A percentile compares a stretch with the other conserved stretches of the same genome.
Conservation (phyloP, 2,888 invertebrate genomes). For the Plusia festucae region DNA sequence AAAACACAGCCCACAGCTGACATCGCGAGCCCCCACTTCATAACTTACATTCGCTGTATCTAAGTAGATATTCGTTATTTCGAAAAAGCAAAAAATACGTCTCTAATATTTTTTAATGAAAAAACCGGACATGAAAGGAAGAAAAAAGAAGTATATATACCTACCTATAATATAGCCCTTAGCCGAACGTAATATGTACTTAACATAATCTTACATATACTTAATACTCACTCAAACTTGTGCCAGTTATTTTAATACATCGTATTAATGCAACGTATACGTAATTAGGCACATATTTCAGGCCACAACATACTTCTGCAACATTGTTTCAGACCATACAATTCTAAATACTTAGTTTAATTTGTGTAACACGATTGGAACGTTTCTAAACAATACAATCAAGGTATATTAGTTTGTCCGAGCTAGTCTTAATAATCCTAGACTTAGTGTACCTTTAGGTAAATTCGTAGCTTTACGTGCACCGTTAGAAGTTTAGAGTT, state of each 20-base stretch:
- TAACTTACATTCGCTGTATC: no score
- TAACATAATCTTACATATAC: no score
- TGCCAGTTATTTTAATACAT: slow-evolving; percentile 1
- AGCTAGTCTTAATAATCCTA: slow-evolving; percentile 4
- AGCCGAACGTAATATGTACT: no score
- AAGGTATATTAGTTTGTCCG: slow-evolving; percentile 2
- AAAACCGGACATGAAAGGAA: no score
- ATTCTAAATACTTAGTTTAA: not conserved
- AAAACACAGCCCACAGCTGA: no score
- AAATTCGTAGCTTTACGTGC: not conserved
- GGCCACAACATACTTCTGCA: slow-evolving; percentile 6
- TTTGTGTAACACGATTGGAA: slow-evolving; percentile 1
- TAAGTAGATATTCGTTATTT: no score
- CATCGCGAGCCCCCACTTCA: no score
- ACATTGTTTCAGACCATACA: slow-evolving; percentile 9
- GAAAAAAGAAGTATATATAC: no score
- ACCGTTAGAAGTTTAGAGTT: not conserved
- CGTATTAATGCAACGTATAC: slow-evolving; percentile 12
- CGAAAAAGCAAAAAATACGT: no score
- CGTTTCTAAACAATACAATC: slow-evolving; percentile 2
- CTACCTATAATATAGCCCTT: no score
- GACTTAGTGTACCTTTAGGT: not conserved
- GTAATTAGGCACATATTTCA: slow-evolving; percentile 30
- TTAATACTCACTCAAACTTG: no score
- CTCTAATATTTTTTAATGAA: no score